Evolutionary conservation across 2,888 invertebrate species (phyloP), one percentile per base, ranked within the genome.

Genomic region (Scotopteryx bipunctaria): DNA sequence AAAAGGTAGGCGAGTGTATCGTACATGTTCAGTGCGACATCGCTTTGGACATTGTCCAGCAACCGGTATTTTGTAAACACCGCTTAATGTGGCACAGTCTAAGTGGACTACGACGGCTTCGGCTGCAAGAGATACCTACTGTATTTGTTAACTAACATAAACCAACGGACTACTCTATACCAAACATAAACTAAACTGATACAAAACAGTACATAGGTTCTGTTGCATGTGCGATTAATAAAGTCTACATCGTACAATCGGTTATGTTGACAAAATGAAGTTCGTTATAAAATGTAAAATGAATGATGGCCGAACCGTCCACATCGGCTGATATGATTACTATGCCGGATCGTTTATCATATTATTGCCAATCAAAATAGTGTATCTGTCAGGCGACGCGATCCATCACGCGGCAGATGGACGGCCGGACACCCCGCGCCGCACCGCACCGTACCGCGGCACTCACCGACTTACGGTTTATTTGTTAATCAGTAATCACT

Each of bases 321-420:
- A 76, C 76, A 73, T 77, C 76, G 81, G 78, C 79, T 81, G 83
- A 84, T 84, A 77, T 81, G 81, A 83, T 81, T 80, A 85, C 84
- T 82, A 78, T 74, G 76, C 74, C 76, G 83, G 83, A 83, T 87
- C 85, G 78, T 86, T 84, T 81, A 86, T 88, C 83, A 86, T 84
- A 88, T 83, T 88, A 86, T 86, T 87, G 89, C 89, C 90, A 89
- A 89, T 90, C 90, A 90, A 90, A 90, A 90, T 90, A 89, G 89
- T 89, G 90, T 90, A 83, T 89, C 90, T 86, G 86, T 85, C 83
- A 81, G 85, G 82, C 81, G 74, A 72, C 75, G 81, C 77, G 79
- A 89, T 90, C 86, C 86, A 83, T 89, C 86, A 86, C 63, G 64
- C 67, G 74, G 67, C 69, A 71, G 79, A 78, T 73, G 82, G 80